A percentile compares a stretch with the other conserved stretches of the same genome.
These are phyloP conservation scores for Caenorhabditis sulstoni DNA, from an alignment of 2,888 invertebrate genomes.

Conservation along the genomic window DNA sequence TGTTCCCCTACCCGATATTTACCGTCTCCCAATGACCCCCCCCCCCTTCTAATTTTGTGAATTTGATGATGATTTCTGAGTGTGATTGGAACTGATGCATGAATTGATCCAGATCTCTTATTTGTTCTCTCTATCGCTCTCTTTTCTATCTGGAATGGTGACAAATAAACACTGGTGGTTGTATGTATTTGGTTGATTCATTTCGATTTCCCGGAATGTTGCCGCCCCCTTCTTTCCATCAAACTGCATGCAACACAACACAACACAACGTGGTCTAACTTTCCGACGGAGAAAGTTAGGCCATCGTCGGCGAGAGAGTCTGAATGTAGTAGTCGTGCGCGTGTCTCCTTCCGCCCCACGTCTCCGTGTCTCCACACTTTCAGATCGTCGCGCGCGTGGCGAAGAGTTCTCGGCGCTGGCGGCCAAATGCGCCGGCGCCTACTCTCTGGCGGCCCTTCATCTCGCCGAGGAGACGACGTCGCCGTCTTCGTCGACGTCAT, in stretches of 20 bases:
- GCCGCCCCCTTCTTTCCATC: conserved; percentile 7
- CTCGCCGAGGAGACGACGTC: conserved; percentile 55
- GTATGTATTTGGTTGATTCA: conserved; percentile 47
- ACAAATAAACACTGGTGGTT: conserved; percentile 58
- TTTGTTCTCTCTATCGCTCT: conserved; percentile 18
- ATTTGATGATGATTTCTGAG: too few relatives aligned
- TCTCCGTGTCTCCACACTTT: conserved; percentile 33
- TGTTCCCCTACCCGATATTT: conserved; percentile 16
- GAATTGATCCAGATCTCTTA: conserved; percentile 4
- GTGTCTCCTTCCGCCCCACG: conserved; percentile 12
- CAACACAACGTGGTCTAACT: background rate
- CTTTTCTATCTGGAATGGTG: conserved; percentile 43
- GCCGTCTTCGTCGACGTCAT: conserved; percentile 42
- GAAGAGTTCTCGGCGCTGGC: conserved; percentile 68
- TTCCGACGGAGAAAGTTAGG: background rate
- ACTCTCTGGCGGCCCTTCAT: conserved; percentile 70
- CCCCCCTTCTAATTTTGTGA: background rate
- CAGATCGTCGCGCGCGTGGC: conserved; percentile 60
- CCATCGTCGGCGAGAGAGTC: too few relatives aligned
- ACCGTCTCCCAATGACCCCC: background rate
- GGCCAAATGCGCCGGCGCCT: conserved; percentile 71
- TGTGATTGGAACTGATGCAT: conserved; percentile 27
- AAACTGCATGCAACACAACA: conserved; percentile 21
- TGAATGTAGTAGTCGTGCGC: background rate
- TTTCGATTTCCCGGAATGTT: conserved; percentile 23